Conservation (phyloP, 1,140 invertebrate species). For the Ceratina calcarata region DNA sequence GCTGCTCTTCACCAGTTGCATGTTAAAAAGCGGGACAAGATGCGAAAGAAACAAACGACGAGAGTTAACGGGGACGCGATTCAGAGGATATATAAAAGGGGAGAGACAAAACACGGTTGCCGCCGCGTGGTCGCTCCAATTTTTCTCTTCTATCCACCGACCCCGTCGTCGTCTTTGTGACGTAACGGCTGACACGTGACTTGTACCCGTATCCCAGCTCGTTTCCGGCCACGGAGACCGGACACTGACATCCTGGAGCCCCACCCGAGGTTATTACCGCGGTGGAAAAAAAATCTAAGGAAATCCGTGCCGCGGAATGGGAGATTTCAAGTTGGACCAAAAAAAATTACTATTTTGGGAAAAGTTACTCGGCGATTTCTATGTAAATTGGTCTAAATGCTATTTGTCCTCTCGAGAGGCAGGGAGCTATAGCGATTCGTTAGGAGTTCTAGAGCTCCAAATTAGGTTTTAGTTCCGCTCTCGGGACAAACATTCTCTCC, state of each 20-base stretch:
- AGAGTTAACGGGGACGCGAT: neutral
- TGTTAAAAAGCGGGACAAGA: neutral
- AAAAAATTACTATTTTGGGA: neutral
- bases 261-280: slow-evolving; percentile 39
- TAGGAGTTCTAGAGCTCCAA: slow-evolving; percentile 11
- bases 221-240: slow-evolving; percentile 59
- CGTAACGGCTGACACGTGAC: slow-evolving; percentile 31
- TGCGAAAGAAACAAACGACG: slow-evolving; percentile 2
- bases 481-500: neutral
- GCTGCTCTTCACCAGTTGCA: slow-evolving; percentile 7
- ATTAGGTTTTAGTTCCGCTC: neutral
- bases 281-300: neutral
- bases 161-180: slow-evolving; percentile 22
- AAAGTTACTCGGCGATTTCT: neutral
- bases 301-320: neutral
- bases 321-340: neutral
- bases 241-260: slow-evolving; percentile 57
- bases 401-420: neutral
- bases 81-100: neutral
- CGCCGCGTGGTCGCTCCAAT: neutral
- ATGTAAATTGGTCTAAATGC: neutral
- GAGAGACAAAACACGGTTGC: neutral
- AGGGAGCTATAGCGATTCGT: slow-evolving; percentile 10
- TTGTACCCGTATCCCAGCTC: slow-evolving; percentile 41
- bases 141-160: neutral